phyloP scores from a whole-genome alignment of 2,797 vertebrate genomes.

The Paguma larvata region DNA sequence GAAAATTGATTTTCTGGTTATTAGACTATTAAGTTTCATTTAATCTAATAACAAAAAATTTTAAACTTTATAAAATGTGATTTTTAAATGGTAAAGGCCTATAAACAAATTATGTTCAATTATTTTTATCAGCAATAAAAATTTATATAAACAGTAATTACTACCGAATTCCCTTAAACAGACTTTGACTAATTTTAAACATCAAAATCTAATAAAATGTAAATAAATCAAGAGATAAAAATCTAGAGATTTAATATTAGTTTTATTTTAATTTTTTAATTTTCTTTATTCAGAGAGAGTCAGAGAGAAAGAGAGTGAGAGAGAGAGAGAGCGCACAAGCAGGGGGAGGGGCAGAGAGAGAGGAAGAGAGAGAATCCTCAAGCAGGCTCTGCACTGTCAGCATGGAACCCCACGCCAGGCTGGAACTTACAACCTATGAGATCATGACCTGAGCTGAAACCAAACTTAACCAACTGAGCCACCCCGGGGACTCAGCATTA shows the following conservation, averaged over 20 bases:
- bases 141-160: neutral
- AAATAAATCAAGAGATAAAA: neutral
- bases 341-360: too few relatives aligned
- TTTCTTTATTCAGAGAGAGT: too few relatives aligned
- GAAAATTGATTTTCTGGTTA: conserved; percentile 24
- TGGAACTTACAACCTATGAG: too few relatives aligned
- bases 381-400: too few relatives aligned
- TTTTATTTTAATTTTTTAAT: too few relatives aligned
- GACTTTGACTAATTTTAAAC: conserved; percentile 24
- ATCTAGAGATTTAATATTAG: neutral
- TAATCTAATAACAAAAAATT: conserved; percentile 19
- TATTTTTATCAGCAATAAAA: conserved; percentile 13
- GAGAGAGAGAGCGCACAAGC: too few relatives aligned
- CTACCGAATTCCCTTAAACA: neutral
- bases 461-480: too few relatives aligned
- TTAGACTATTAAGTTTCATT: neutral
- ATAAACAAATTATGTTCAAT: neutral
- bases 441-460: too few relatives aligned
- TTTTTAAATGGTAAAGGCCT: neutral
- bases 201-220: neutral
- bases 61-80: neutral
- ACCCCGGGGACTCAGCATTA: too few relatives aligned
- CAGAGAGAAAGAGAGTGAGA: too few relatives aligned
- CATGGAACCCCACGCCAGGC: too few relatives aligned
- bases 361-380: too few relatives aligned